Evolutionary conservation across 2,797 vertebrate genomes (phyloP).

Genomic region (Danio choprae): DNA sequence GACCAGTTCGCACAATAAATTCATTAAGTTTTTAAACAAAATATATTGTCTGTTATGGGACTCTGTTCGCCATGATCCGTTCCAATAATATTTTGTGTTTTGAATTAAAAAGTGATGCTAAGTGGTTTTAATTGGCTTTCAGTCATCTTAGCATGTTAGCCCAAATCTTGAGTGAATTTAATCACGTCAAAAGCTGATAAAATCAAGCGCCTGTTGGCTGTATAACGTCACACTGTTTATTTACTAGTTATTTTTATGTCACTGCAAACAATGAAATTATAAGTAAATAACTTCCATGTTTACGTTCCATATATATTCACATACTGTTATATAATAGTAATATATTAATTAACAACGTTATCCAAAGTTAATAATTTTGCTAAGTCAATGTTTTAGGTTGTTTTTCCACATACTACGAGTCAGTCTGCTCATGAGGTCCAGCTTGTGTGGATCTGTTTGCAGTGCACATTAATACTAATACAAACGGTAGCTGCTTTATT

Average conservation of each 20-base stretch:
- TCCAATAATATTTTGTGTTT: not conserved
- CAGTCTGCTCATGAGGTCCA: not conserved
- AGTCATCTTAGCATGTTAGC: conserved; percentile 30
- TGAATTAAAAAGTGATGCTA: not conserved
- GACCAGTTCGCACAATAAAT: not conserved
- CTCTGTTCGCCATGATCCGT: not conserved
- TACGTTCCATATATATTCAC: too few relatives aligned
- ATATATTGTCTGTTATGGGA: not conserved
- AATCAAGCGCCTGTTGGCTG: not conserved
- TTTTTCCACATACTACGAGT: not conserved
- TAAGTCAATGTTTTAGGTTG: not conserved
- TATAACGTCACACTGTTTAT: not conserved
- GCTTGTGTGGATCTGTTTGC: not conserved
- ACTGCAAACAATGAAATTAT: too few relatives aligned
- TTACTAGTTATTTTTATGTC: too few relatives aligned
- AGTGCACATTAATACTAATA: not conserved
- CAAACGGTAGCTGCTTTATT: not conserved
- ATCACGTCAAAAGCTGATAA: not conserved
- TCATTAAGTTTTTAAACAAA: not conserved
- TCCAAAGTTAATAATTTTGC: not conserved
- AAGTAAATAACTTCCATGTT: too few relatives aligned
- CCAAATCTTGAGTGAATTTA: not conserved
- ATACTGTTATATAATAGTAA: too few relatives aligned
- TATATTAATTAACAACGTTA: too few relatives aligned
- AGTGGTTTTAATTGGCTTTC: not conserved